phyloP scores from a whole-genome alignment of 2,113 vertebrate genomes.

The Micromys minutus region DNA sequence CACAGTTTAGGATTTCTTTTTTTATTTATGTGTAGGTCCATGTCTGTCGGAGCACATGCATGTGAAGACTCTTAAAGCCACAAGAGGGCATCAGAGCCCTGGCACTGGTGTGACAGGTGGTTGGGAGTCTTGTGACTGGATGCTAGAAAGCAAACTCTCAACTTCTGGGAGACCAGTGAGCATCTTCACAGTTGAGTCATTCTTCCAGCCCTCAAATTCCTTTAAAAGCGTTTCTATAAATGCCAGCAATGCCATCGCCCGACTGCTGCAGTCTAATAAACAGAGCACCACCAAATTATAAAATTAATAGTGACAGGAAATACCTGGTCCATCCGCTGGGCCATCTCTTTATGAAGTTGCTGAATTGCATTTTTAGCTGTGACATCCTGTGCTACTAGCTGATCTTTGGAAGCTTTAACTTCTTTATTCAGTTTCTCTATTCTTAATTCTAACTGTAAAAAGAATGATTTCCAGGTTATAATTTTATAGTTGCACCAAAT shows the following conservation, averaged over 20 bases:
- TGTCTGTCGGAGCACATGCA: background rate
- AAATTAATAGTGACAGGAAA: conserved; percentile 32
- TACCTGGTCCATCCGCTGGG: conserved; percentile 95
- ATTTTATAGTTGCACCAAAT: conserved; percentile 59
- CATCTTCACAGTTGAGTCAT: too few relatives aligned
- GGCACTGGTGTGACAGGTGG: background rate
- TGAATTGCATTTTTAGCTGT: conserved; percentile 92
- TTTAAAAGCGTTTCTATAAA: background rate
- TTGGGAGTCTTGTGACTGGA: background rate
- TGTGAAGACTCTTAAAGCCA: background rate
- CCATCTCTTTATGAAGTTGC: conserved; percentile 94
- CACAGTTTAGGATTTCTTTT: background rate
- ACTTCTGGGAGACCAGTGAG: background rate
- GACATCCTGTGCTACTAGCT: conserved; percentile 91
- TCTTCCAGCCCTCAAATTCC: background rate
- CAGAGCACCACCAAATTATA: background rate
- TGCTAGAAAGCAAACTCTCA: too few relatives aligned
- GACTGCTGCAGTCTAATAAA: conserved; percentile 30
- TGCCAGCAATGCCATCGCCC: background rate
- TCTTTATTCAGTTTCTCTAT: conserved; percentile 94
- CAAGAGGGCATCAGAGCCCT: background rate
- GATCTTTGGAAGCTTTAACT: conserved; percentile 91
- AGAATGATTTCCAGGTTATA: conserved; percentile 73
- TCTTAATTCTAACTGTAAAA: conserved; percentile 92
- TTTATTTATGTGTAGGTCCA: background rate